These are phyloP conservation scores for Synanthedon myopaeformis DNA, from an alignment of 2,888 invertebrate species.

Conservation along the genomic window DNA sequence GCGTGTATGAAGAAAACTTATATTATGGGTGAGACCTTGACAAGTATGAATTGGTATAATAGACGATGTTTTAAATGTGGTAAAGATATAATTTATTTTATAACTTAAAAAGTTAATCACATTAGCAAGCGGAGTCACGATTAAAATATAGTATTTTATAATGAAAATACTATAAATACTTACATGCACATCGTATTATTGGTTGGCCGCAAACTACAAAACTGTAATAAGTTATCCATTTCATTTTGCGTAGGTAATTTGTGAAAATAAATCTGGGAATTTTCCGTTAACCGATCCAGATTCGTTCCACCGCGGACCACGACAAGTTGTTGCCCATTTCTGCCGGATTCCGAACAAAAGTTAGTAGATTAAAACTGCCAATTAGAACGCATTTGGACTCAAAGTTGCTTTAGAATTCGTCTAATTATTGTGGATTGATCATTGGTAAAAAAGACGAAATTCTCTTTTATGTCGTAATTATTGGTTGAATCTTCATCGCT, in stretches of 20 bases:
- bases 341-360: constrained; percentile 62
- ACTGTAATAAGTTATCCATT: constrained; percentile 41
- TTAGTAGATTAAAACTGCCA: constrained; percentile 69
- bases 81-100: too few relatives aligned
- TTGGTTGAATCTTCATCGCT: constrained; percentile 1
- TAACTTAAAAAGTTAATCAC: too few relatives aligned
- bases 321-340: constrained; percentile 63
- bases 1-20: too few relatives aligned
- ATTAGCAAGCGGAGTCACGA: too few relatives aligned
- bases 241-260: constrained; percentile 39
- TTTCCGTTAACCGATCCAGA: constrained; percentile 54
- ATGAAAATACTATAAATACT: too few relatives aligned
- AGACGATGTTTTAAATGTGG: too few relatives aligned
- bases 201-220: constrained; percentile 28
- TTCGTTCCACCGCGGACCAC: constrained; percentile 57
- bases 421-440: constrained; percentile 64
- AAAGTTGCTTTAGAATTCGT: constrained; percentile 64
- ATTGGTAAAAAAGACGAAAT: constrained; percentile 38
- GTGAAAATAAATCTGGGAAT: constrained; percentile 54
- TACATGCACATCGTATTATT: constrained; percentile 5
- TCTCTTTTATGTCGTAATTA: constrained; percentile 1
- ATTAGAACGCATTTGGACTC: constrained; percentile 66
- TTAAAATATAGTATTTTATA: too few relatives aligned
- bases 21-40: too few relatives aligned
- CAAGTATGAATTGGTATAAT: too few relatives aligned